These are phyloP conservation scores for Hydrolagus affinis DNA, from an alignment of 2,113 vertebrate species.

Conservation along the genomic window DNA sequence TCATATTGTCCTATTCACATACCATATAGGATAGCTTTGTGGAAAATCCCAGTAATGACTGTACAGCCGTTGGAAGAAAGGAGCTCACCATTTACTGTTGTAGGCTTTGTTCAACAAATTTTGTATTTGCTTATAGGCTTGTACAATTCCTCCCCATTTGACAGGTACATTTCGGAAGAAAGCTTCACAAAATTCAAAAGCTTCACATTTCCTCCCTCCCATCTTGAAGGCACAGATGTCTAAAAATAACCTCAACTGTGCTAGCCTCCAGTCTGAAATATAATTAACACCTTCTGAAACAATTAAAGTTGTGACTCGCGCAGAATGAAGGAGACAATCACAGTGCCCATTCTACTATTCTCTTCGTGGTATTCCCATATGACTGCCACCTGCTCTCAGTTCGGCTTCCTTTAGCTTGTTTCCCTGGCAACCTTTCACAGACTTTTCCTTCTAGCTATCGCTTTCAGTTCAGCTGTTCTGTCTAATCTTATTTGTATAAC, in stretches of 20 bases:
- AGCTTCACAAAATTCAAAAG: slow-evolving; percentile 38
- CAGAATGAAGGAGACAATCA: slow-evolving; percentile 69
- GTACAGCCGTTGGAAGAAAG: slow-evolving; percentile 53
- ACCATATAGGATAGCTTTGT: slow-evolving; percentile 40
- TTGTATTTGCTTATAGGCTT: slow-evolving; percentile 56
- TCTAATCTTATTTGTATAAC: slow-evolving; percentile 83
- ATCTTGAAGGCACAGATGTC: slow-evolving; percentile 59
- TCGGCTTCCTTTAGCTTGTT: slow-evolving; percentile 74
- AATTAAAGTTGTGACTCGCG: slow-evolving; percentile 72
- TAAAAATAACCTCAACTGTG: slow-evolving; percentile 58
- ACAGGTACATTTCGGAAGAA: slow-evolving; percentile 56
- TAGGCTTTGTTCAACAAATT: slow-evolving; percentile 64
- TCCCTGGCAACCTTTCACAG: slow-evolving; percentile 79
- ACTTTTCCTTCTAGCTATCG: slow-evolving; percentile 79
- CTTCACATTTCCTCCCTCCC: slow-evolving; percentile 44
- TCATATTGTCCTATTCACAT: not conserved
- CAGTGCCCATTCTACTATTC: slow-evolving; percentile 51
- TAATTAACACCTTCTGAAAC: slow-evolving; percentile 79
- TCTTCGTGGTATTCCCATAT: slow-evolving; percentile 76
- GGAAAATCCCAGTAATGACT: slow-evolving; percentile 59
- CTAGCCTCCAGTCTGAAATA: slow-evolving; percentile 60
- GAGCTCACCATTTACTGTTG: slow-evolving; percentile 60
- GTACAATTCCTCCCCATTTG: slow-evolving; percentile 56
- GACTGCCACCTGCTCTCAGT: slow-evolving; percentile 78
- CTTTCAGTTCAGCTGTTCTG: slow-evolving; percentile 77